A percentile compares a stretch with the other conserved stretches of the same genome.
Evolutionary conservation across 1,140 invertebrate genomes (phyloP).

Genomic region (Ips typographus): DNA sequence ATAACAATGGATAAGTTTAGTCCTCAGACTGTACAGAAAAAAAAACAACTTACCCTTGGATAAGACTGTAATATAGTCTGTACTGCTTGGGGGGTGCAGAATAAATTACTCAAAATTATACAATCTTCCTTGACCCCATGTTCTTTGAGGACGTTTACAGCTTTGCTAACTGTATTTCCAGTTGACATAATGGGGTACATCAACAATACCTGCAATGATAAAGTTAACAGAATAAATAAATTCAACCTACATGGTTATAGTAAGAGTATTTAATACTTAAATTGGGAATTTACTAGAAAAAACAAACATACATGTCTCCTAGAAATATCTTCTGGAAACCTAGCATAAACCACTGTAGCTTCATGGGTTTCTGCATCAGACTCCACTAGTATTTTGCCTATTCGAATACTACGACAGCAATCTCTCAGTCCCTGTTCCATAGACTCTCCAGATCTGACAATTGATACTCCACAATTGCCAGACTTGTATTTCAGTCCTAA

Average conservation of each 20-base stretch:
- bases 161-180: slow-evolving; percentile 93
- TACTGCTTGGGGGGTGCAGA: slow-evolving; percentile 91
- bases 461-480: slow-evolving; percentile 98
- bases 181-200: slow-evolving; percentile 99
- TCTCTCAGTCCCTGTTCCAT: slow-evolving; percentile 98
- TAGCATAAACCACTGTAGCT: slow-evolving; percentile 95
- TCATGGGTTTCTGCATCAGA: slow-evolving; percentile 95
- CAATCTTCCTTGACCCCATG: slow-evolving; percentile 91
- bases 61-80: slow-evolving; percentile 83
- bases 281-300: neutral
- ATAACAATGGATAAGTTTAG: slow-evolving; percentile 46
- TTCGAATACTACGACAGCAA: slow-evolving; percentile 95
- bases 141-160: slow-evolving; percentile 90
- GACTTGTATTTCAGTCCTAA: slow-evolving; percentile 79
- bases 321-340: slow-evolving; percentile 94
- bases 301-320: slow-evolving; percentile 64
- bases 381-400: slow-evolving; percentile 98
- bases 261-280: too few species aligned
- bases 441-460: slow-evolving; percentile 92
- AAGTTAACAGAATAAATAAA: slow-evolving; percentile 7
- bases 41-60: slow-evolving; percentile 64
- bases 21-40: neutral
- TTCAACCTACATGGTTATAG: neutral
- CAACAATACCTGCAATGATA: slow-evolving; percentile 67
- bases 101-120: slow-evolving; percentile 94